Base-by-base conservation (phyloP, 92 coral and sea anemone species). In the Phymanthus crucifer region DNA sequence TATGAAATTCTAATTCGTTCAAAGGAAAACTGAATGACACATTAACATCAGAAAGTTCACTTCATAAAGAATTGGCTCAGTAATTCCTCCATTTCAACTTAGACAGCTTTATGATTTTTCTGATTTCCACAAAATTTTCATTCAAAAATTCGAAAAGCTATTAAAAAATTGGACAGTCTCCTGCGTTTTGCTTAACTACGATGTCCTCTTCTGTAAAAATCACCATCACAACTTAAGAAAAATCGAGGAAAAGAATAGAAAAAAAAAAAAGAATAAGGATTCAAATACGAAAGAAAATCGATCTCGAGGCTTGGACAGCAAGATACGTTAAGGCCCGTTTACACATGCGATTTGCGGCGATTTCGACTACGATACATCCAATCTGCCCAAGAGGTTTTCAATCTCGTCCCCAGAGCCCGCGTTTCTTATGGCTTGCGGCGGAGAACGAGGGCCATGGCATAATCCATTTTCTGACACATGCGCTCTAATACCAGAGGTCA, bases 201-300 rank as follows among this genome's bases (percentile, higher is more conserved):
- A 57, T 61, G 68, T 61, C 68, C 68, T 61, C 68, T 61, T 27
- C 34, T 61, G 68, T 61, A 61, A 29, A 61, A 61, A 61, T 26
- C 29, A 61, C 18, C 29, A 61, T 61, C 68, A 61, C 68, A 61
- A 57, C 66, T 57, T 57, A 57, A 57, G 66, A 57, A n/a, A 57
- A 9, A 17, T n/a, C 11, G 21, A n/a, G 29, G 26, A 61, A 61
- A 12, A 61, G 68, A 61, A 24, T 29, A 29, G 68, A 24, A n/a
- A 27, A 61, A 11, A 11, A 61, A 18, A 29, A 61, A 27, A 8
- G 13, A 27, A 27, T 9, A 12, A 12, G 8, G 29, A 8, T n/a
- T 24, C 24, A 50, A 5, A 10, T 57, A 9, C n/a, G 66, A 19
- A 6, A 24, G 11, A 24, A 57, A 57, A 57, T 17, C 18, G 57